phyloP scores from a whole-genome alignment of 2,113 vertebrate species.

The Oreocharis arfaki region DNA sequence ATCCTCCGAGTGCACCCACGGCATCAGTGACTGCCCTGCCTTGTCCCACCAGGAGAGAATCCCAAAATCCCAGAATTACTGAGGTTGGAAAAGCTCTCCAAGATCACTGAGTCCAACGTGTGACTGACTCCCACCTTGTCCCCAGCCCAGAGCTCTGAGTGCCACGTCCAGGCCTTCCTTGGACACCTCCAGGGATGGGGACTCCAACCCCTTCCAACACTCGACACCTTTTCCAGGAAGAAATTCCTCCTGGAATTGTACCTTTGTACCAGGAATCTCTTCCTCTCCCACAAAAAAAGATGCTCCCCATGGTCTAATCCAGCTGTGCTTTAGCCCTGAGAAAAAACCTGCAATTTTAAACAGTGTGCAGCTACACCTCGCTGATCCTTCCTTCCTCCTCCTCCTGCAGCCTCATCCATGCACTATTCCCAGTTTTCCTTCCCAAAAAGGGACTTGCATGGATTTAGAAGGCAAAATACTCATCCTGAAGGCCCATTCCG shows the following conservation, averaged over 20 bases:
- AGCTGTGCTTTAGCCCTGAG: not conserved
- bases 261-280: fast-evolving
- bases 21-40: not conserved
- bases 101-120: fast-evolving
- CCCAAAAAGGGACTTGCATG: not conserved
- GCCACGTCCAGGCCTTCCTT: not conserved
- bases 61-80: fast-evolving
- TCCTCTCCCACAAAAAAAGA: too few relatives aligned
- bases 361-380: fast-evolving
- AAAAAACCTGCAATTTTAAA: not conserved
- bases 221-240: not conserved
- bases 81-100: not conserved
- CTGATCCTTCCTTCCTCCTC: not conserved
- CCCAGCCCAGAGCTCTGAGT: not conserved
- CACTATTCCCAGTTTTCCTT: not conserved
- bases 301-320: not conserved
- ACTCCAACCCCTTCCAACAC: not conserved
- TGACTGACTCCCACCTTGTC: fast-evolving
- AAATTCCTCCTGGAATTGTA: not conserved
- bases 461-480: not conserved
- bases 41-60: fast-evolving
- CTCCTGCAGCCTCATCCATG: not conserved
- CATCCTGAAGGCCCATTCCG: not conserved
- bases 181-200: not conserved
- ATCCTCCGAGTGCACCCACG: fast-evolving